phyloP scores from a whole-genome alignment of 2,888 invertebrate genomes.

The Trissolcus brochymenae region DNA sequence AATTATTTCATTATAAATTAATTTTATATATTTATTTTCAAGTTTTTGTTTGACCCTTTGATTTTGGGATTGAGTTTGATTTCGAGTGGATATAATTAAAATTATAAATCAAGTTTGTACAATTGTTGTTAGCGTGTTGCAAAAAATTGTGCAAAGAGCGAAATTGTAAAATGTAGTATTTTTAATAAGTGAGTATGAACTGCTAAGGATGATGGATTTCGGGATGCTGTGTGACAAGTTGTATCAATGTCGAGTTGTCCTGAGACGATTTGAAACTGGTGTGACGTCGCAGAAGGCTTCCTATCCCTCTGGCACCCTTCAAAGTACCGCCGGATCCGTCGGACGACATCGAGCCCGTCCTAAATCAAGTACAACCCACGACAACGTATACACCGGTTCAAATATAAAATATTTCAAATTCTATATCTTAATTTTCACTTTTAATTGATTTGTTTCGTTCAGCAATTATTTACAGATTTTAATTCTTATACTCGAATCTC shows the following conservation, averaged over 20 bases:
- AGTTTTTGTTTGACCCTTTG: too few species aligned
- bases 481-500: too few species aligned
- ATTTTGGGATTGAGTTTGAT: too few species aligned
- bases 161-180: constrained; percentile 39
- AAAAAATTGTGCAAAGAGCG: constrained; percentile 22
- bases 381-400: constrained; percentile 60
- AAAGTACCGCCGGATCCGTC: constrained; percentile 76
- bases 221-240: constrained; percentile 76
- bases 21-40: neutral
- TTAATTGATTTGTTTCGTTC: too few species aligned
- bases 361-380: constrained; percentile 76
- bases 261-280: constrained; percentile 77
- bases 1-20: neutral
- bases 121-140: neutral
- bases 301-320: constrained; percentile 75
- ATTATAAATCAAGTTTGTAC: too few species aligned
- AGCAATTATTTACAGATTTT: too few species aligned
- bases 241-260: constrained; percentile 75
- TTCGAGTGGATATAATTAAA: too few species aligned
- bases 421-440: too few species aligned
- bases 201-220: constrained; percentile 71
- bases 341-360: constrained; percentile 76
- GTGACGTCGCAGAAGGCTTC: constrained; percentile 76
- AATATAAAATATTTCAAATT: too few species aligned
- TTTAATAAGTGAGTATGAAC: constrained; percentile 46